Evolutionary conservation across 2,113 vertebrate genomes (phyloP).

Genomic region (Pelmatolapia mariae): DNA sequence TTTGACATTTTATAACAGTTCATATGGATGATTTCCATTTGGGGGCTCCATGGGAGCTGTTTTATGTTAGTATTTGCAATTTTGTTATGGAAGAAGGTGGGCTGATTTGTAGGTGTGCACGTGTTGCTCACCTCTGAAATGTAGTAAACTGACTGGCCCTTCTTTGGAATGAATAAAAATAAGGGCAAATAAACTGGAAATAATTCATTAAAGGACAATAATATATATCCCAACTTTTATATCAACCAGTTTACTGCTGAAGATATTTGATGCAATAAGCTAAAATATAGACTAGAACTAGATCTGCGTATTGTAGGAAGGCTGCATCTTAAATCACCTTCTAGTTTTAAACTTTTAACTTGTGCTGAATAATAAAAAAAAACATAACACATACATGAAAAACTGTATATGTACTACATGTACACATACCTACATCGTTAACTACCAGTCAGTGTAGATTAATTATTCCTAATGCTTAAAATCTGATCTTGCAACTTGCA

Average conservation of each 20-base stretch:
- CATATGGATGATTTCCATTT: not conserved
- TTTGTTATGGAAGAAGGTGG: not conserved
- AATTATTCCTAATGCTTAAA: not conserved
- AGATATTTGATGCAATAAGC: not conserved
- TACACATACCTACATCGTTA: not conserved
- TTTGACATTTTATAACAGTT: not conserved
- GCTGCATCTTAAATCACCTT: not conserved
- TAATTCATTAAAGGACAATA: fast-evolving
- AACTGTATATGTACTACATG: not conserved
- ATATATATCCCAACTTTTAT: not conserved
- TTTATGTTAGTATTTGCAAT: not conserved
- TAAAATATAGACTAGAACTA: fast-evolving
- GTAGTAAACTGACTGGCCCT: not conserved
- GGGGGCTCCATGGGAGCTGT: not conserved
- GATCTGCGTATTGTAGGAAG: fast-evolving
- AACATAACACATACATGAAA: not conserved
- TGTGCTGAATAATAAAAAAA: not conserved
- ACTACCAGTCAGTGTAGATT: not conserved
- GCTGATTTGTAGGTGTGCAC: not conserved
- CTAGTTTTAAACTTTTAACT: not conserved
- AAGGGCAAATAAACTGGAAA: not conserved
- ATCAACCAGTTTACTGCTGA: not conserved
- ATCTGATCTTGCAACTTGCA: not conserved
- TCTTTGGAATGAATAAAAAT: not conserved
- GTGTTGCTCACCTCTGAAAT: not conserved